Percentiles rank a stretch among this genome's conserved stretches.
Conservation (phyloP, 2,888 invertebrate species). For the Athrips mouffetella region DNA sequence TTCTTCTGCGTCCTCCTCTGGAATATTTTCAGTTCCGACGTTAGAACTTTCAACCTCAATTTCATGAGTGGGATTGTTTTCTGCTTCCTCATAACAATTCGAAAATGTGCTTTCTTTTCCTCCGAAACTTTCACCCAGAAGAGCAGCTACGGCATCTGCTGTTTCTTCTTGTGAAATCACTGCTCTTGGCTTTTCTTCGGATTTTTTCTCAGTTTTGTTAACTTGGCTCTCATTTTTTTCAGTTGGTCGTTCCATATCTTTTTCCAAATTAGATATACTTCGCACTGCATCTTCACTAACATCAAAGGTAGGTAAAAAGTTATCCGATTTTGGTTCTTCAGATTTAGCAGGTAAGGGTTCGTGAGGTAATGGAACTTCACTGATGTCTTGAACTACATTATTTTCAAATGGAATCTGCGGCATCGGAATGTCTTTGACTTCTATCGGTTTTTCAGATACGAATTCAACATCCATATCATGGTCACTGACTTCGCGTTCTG, state of each 20-base stretch:
- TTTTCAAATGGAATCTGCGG: constrained; percentile 51
- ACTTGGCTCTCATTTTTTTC: constrained; percentile 44
- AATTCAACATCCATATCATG: constrained; percentile 36
- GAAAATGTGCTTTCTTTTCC: constrained; percentile 77
- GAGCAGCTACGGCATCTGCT: constrained; percentile 93
- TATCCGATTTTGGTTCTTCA: constrained; percentile 62
- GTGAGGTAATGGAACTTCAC: constrained; percentile 65
- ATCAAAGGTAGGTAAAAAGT: constrained; percentile 65
- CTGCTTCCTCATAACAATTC: constrained; percentile 75
- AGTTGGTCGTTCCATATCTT: constrained; percentile 44
- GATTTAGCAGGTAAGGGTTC: constrained; percentile 51
- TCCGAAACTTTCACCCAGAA: constrained; percentile 91
- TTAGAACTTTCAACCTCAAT: constrained; percentile 67
- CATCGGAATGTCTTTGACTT: constrained; percentile 65
- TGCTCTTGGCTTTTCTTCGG: constrained; percentile 87
- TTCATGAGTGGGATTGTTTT: constrained; percentile 55
- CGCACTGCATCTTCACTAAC: constrained; percentile 89
- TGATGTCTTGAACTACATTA: constrained; percentile 57
- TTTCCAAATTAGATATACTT: constrained; percentile 82
- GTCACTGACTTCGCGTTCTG: constrained; percentile 25
- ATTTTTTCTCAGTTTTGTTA: constrained; percentile 64
- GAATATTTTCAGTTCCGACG: constrained; percentile 75
- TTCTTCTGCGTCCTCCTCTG: constrained; percentile 88
- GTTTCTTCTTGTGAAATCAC: constrained; percentile 95
- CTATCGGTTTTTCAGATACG: constrained; percentile 47